A percentile compares a stretch with the other conserved stretches of the same genome.
These are phyloP conservation scores for Paelopatides confundens DNA, from an alignment of 53 echinoderm and acorn worm species.

Conservation along the genomic window DNA sequence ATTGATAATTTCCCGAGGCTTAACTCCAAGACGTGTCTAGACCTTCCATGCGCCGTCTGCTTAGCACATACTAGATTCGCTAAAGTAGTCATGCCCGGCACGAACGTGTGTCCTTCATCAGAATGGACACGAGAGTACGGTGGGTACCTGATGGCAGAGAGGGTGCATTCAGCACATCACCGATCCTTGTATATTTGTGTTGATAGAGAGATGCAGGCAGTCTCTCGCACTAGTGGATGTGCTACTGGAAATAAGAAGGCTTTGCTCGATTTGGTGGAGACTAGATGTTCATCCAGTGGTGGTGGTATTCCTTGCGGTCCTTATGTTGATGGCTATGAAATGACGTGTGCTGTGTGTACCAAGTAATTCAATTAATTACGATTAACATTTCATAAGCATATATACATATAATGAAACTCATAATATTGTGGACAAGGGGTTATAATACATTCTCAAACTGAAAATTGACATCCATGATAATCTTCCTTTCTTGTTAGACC, in stretches of 20 bases:
- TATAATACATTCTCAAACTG: too few species aligned
- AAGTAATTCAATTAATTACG: too few species aligned
- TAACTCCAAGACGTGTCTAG: not conserved
- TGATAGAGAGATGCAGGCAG: not conserved
- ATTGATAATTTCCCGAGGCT: not conserved
- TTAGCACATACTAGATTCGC: not conserved
- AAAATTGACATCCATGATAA: too few species aligned
- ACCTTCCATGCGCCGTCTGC: constrained; percentile 24
- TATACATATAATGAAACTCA: too few species aligned
- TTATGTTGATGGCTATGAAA: constrained; percentile 54
- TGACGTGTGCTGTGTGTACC: constrained; percentile 72
- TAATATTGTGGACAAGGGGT: too few species aligned
- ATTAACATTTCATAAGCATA: too few species aligned
- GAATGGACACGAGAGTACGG: constrained; percentile 31
- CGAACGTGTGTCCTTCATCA: not conserved
- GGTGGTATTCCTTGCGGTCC: constrained; percentile 60
- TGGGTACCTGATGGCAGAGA: constrained; percentile 11
- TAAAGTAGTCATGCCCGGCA: constrained; percentile 2
- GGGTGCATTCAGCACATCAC: not conserved
- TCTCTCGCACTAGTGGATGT: not conserved
- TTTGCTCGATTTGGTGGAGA: constrained; percentile 54
- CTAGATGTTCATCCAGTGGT: constrained; percentile 24
- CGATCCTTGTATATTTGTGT: constrained; percentile 20
- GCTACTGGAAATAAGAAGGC: not conserved
- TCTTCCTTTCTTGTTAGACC: too few species aligned